A percentile compares a stretch with the other conserved stretches of the same genome.
These are phyloP conservation scores for Manacus vitellinus DNA, from an alignment of 2,113 vertebrate genomes.

Conservation along the genomic window DNA sequence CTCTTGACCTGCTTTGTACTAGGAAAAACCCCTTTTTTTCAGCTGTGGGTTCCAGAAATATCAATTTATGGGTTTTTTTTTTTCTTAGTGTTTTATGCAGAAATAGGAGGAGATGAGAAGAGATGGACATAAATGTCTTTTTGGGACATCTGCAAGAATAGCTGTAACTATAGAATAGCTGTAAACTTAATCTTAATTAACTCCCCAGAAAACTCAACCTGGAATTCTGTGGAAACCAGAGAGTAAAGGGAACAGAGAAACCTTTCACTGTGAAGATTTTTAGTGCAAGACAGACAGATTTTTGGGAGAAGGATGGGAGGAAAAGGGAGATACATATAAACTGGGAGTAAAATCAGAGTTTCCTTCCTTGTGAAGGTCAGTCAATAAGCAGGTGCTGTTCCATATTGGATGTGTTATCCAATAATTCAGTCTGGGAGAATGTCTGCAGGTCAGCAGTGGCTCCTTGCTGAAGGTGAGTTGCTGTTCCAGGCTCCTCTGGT, in stretches of 20 bases:
- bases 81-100: neutral
- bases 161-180: neutral
- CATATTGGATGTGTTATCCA: neutral
- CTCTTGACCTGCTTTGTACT: neutral
- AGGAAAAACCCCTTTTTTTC: neutral
- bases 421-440: neutral
- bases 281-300: neutral
- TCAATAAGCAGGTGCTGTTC: neutral
- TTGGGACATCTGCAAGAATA: neutral
- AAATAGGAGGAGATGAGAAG: neutral
- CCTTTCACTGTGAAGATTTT: neutral
- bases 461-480: neutral
- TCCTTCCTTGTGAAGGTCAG: fast-evolving
- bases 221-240: neutral
- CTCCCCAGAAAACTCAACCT: neutral
- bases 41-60: neutral
- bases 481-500: neutral
- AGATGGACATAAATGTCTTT: neutral
- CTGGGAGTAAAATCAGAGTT: neutral
- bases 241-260: neutral
- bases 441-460: neutral
- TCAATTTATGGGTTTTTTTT: neutral
- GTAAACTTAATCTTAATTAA: neutral
- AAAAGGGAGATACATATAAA: neutral
- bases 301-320: neutral